Percentiles rank a stretch among this genome's conserved stretches.
Conservation (phyloP, 1,140 invertebrate genomes). For the Lanistes nyassanus region DNA sequence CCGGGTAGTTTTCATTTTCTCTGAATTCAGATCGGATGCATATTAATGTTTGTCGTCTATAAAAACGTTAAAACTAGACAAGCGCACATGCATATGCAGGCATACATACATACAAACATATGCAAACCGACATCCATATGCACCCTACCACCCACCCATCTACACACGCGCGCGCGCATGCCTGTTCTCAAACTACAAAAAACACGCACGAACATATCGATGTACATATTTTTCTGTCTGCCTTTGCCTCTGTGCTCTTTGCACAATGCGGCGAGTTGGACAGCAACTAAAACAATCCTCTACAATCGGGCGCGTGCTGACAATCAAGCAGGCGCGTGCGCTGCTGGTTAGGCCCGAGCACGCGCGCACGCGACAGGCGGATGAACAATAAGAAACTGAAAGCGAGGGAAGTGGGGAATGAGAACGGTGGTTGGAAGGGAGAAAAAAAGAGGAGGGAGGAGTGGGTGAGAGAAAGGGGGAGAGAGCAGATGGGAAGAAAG, state of each 20-base stretch:
- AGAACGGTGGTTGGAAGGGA: neutral
- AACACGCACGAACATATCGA: too few relatives aligned
- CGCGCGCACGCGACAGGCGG: too few relatives aligned
- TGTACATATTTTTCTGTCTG: neutral
- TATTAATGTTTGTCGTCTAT: too few relatives aligned
- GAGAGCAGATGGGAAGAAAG: neutral
- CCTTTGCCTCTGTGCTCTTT: neutral
- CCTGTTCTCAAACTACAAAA: too few relatives aligned
- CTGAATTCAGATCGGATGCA: too few relatives aligned
- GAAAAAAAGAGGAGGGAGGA: neutral
- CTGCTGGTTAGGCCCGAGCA: too few relatives aligned
- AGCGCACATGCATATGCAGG: neutral
- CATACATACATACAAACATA: conserved; percentile 18
- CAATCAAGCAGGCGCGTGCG: too few relatives aligned
- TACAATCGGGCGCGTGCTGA: too few relatives aligned
- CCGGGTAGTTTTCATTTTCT: too few relatives aligned
- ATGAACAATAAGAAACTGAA: too few relatives aligned
- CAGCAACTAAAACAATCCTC: neutral
- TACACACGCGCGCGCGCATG: too few relatives aligned
- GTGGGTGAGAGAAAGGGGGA: neutral
- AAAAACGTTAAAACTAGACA: too few relatives aligned
- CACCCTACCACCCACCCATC: neutral
- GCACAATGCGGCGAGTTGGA: neutral
- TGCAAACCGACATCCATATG: conserved; percentile 12
- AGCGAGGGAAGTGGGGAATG: neutral